Percentiles rank a stretch among this genome's conserved stretches.
Evolutionary conservation across 2,113 vertebrate species (phyloP).

Genomic region (Pteruthius melanotis): DNA sequence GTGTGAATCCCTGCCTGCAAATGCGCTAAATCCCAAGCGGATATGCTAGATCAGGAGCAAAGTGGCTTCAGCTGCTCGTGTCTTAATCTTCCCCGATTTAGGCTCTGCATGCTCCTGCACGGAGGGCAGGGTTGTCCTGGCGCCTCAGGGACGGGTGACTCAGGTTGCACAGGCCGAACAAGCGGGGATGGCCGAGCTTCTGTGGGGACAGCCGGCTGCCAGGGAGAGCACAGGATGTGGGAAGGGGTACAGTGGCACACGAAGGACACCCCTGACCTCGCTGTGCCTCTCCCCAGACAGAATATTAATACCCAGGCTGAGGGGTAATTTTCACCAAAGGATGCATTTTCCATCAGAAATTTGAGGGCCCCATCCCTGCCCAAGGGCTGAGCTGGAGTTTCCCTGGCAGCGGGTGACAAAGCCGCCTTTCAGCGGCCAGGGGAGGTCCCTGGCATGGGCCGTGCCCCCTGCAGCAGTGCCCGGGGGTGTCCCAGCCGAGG

Average conservation of each 20-base stretch:
- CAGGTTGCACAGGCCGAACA: background rate
- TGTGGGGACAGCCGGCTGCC: background rate
- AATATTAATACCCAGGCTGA: background rate
- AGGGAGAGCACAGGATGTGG: accelerated
- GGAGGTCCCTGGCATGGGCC: background rate
- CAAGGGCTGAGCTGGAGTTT: background rate
- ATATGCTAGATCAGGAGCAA: background rate
- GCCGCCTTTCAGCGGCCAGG: background rate
- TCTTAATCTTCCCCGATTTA: slow-evolving; percentile 22
- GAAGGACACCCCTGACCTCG: background rate
- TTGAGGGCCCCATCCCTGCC: background rate
- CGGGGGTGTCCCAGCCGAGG: accelerated
- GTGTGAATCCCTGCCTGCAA: slow-evolving; percentile 52
- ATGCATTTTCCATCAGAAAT: background rate
- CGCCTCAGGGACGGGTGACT: background rate
- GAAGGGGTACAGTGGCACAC: accelerated
- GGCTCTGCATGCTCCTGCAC: background rate
- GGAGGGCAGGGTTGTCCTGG: background rate
- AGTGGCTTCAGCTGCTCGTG: slow-evolving; percentile 10
- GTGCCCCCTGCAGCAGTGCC: background rate
- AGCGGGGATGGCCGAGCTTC: background rate
- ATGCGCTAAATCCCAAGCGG: slow-evolving; percentile 47
- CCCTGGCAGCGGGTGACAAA: background rate
- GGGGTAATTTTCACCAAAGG: background rate
- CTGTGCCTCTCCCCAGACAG: background rate